These are phyloP conservation scores for Empis stercorea DNA, from an alignment of 2,888 invertebrate species.

Conservation along the genomic window DNA sequence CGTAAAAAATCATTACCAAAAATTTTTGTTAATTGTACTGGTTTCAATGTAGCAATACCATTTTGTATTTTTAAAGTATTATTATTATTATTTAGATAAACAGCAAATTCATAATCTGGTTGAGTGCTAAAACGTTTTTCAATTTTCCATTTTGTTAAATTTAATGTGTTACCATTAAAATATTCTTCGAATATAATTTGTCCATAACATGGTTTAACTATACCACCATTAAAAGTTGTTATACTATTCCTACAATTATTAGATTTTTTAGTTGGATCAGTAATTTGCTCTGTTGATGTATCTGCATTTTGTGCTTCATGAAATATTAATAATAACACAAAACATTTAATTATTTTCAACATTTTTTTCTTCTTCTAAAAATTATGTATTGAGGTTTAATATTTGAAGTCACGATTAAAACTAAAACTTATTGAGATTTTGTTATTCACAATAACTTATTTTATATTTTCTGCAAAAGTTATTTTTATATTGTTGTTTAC, in stretches of 20 bases:
- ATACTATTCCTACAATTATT: neutral
- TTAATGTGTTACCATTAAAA: slow-evolving; percentile 19
- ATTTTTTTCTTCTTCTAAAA: no score
- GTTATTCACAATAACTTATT: no score
- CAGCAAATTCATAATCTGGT: slow-evolving; percentile 28
- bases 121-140: slow-evolving; percentile 25
- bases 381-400: no score
- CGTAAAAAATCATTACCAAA: slow-evolving; percentile 7
- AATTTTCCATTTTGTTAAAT: slow-evolving; percentile 22
- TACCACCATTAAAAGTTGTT: neutral
- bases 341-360: no score
- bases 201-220: slow-evolving; percentile 19
- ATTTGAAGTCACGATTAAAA: no score
- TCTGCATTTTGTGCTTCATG: neutral
- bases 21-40: slow-evolving; percentile 11
- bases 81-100: slow-evolving; percentile 18
- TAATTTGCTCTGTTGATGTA: neutral
- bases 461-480: no score
- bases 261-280: neutral
- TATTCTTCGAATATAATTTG: slow-evolving; percentile 28
- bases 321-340: no score
- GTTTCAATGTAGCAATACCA: slow-evolving; percentile 20
- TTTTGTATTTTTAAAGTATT: slow-evolving; percentile 16
- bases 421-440: no score
- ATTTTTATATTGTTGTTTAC: no score